Percentiles rank a stretch among this genome's conserved stretches.
phyloP scores from a whole-genome alignment of 2,797 vertebrate species.

The Myotis daubentonii region DNA sequence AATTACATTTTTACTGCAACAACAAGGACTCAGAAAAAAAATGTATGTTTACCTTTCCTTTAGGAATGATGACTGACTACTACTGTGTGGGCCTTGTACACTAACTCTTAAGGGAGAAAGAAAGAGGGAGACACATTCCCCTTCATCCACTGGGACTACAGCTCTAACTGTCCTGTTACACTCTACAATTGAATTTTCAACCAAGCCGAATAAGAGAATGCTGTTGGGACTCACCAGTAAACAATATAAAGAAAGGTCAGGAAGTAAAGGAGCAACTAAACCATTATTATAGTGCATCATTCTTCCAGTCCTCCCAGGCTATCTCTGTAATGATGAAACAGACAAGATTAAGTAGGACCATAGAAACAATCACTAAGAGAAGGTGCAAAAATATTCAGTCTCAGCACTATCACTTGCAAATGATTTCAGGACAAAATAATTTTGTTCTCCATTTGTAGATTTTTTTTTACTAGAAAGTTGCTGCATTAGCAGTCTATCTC shows the following conservation, averaged over 20 bases:
- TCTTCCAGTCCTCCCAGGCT: neutral
- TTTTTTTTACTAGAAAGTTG: slow-evolving; percentile 19
- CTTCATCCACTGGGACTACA: neutral
- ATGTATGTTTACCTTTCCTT: neutral
- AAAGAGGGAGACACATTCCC: neutral
- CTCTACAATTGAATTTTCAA: neutral
- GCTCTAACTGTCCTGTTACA: neutral
- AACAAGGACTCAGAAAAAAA: neutral
- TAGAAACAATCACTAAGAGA: slow-evolving; percentile 36
- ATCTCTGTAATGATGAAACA: slow-evolving; percentile 24
- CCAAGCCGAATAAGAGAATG: slow-evolving; percentile 29
- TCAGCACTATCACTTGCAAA: slow-evolving; percentile 41
- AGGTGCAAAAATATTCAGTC: neutral
- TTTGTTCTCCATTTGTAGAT: slow-evolving; percentile 32
- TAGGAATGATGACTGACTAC: neutral
- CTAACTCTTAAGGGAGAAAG: neutral
- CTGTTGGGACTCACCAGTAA: neutral
- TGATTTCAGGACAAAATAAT: slow-evolving; percentile 37
- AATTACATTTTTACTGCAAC: neutral
- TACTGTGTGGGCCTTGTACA: neutral
- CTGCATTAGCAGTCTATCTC: slow-evolving; percentile 33
- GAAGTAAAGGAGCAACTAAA: neutral
- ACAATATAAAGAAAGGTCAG: neutral
- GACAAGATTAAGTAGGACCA: neutral
- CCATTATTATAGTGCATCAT: neutral